A percentile compares a stretch with the other conserved stretches of the same genome.
These are phyloP conservation scores for Sandelia bainsii DNA, from an alignment of 2,797 vertebrate genomes.

Conservation along the genomic window DNA sequence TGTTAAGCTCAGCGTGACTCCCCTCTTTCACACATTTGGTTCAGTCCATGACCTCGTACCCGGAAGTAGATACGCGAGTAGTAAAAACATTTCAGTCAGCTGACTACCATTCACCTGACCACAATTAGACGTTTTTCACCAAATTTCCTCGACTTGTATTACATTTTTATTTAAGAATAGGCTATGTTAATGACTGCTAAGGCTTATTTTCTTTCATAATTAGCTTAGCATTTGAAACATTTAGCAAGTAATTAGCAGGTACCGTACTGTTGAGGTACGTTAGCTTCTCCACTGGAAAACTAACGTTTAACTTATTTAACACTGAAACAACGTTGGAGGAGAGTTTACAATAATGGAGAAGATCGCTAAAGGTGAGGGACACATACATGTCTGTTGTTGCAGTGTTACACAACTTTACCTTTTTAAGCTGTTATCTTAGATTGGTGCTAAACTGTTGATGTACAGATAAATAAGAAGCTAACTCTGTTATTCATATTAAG, in stretches of 20 bases:
- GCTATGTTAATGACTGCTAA: rapidly evolving
- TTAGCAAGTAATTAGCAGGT: conserved; percentile 8
- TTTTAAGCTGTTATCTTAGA: not conserved
- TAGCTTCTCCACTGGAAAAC: not conserved
- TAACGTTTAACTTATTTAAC: not conserved
- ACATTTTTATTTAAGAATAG: rapidly evolving
- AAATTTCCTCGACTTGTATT: rapidly evolving
- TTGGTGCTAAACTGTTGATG: not conserved
- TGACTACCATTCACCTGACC: conserved; percentile 60
- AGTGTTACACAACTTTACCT: too few species aligned
- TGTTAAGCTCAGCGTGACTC: not conserved
- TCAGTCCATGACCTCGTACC: conserved; percentile 55
- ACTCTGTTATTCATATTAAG: not conserved
- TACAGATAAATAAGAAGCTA: not conserved
- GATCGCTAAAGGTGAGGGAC: conserved; percentile 80
- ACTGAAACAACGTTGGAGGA: not conserved
- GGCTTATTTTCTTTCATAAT: not conserved
- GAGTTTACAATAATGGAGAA: conserved; percentile 76
- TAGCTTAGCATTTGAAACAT: conserved; percentile 5
- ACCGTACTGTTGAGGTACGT: not conserved
- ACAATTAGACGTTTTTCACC: not conserved
- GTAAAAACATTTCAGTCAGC: conserved; percentile 55
- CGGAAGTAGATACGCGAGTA: conserved; percentile 69
- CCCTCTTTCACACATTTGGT: conserved; percentile 49
- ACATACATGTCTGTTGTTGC: too few species aligned